Evolutionary conservation across 2,888 invertebrate genomes (phyloP), one percentile per base, ranked within the genome.

Genomic region (Drepanosiphum platanoidis): DNA sequence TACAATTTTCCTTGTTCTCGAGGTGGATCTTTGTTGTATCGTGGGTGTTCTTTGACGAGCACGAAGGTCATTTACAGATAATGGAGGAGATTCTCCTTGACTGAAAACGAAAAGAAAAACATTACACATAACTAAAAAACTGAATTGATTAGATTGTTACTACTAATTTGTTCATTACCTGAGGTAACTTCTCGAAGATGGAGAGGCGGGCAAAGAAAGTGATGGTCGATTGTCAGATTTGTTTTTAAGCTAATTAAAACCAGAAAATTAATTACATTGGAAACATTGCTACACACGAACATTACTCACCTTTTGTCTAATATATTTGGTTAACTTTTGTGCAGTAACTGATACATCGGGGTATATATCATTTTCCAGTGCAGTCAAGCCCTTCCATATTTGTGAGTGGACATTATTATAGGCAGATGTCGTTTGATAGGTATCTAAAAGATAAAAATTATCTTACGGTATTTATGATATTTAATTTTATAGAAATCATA

Each of bases 321-420:
- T 94, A 89, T 95, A 92, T 87, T 93, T 93, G 58, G 96, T 94
- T 86, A 98, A 92, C 88, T 93, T 93, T 87, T 92, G 92, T 9
- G 97, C 95, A 92, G 96, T 93, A 86, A 92, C 90, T 1, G 95
- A 92, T 5, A 98, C 96, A 83, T 93, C 93, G 3, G 96, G 96
- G 90, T 95, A 94, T 1, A 99, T 98, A 92, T 99, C 99, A 87
- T 92, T 92, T 86, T 95, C 93, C 88, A 98, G 92, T 86, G 92
- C 91, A 87, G 93, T 91, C 87, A 99, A 91, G 32, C 95, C 94
- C 88, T 93, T 92, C 98, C 98, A 99, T 86, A 98, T 92, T 90
- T 95, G 95, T 90, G 94, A 94, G 90, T 97, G 97, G 86, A 97
- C 94, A 22, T 95, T 95, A 34, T 94, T 93, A 89, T 93, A 75